Percentiles rank a stretch among this genome's conserved stretches.
phyloP scores from a whole-genome alignment of 2,797 vertebrate species.

The Acipenser transmontanus region DNA sequence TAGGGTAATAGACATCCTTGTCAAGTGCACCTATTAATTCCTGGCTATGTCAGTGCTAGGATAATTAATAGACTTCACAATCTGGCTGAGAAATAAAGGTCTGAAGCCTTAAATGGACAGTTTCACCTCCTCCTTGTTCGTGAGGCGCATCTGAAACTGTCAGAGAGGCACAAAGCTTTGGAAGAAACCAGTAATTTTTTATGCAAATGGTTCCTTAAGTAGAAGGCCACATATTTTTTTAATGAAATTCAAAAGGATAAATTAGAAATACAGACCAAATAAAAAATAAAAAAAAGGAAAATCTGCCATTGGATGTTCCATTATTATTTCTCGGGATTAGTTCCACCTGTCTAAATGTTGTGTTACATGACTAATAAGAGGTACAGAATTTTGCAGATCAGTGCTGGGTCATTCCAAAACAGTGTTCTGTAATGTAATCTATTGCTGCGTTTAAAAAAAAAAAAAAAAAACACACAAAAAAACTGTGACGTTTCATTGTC shows the following conservation, averaged over 20 bases:
- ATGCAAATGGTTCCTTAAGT: not conserved
- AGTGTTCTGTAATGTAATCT: too few species aligned
- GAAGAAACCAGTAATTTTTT: not conserved
- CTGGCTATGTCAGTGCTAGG: conserved; percentile 47
- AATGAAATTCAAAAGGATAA: not conserved
- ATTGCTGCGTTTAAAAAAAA: too few species aligned
- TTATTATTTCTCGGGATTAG: too few species aligned
- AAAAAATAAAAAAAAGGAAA: too few species aligned
- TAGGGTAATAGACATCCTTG: conserved; percentile 63
- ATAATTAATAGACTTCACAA: conserved; percentile 68
- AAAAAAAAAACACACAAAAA: too few species aligned
- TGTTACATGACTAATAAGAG: too few species aligned
- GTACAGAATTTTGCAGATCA: too few species aligned
- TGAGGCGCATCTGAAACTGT: conserved; percentile 27
- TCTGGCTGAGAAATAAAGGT: conserved; percentile 59
- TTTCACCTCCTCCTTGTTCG: conserved; percentile 31
- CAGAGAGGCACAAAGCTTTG: not conserved
- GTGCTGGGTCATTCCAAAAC: too few species aligned
- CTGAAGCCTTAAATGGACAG: conserved; percentile 38
- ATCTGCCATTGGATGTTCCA: too few species aligned
- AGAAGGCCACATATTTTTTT: not conserved
- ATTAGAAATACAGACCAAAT: not conserved
- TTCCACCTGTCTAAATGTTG: too few species aligned
- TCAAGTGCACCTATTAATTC: conserved; percentile 61
- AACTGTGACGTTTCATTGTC: too few species aligned